These are phyloP conservation scores for Arbacia lixula DNA, from an alignment of 53 echinoderm and acorn worm species.

Conservation along the genomic window DNA sequence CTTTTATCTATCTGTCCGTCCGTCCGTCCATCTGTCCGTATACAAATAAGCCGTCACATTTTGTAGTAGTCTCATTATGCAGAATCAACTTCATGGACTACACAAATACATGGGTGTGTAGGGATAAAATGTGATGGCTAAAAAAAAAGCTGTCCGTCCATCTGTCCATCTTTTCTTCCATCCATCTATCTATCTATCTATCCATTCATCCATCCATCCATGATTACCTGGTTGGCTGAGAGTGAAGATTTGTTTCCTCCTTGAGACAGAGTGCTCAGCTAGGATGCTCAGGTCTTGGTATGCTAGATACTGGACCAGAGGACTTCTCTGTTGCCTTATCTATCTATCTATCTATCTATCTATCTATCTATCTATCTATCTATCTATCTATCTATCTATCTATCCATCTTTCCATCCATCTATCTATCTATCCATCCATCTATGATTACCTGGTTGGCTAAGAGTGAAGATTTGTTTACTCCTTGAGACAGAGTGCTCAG, in stretches of 20 bases:
- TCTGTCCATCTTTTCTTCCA: neutral
- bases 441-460: constrained; percentile 81
- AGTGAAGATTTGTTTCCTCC: constrained; percentile 73
- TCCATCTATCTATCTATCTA: no score
- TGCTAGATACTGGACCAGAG: constrained; percentile 77
- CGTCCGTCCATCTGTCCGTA: no score
- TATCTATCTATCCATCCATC: no score
- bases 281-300: constrained; percentile 79
- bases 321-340: constrained; percentile 44
- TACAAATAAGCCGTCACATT: constrained; percentile 65
- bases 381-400: no score
- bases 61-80: constrained; percentile 49
- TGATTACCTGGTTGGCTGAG: constrained; percentile 87
- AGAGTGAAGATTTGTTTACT: constrained; percentile 60
- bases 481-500: constrained; percentile 36
- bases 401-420: no score
- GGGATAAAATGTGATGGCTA: constrained; percentile 58
- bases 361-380: no score
- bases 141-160: neutral
- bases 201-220: neutral
- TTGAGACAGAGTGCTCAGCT: constrained; percentile 63
- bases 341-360: no score
- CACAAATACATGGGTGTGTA: constrained; percentile 52
- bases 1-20: neutral
- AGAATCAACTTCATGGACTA: constrained; percentile 30